Evolutionary conservation across 2,888 invertebrate genomes (phyloP), one percentile per base, ranked within the genome.

Genomic region (Brenthis daphne): DNA sequence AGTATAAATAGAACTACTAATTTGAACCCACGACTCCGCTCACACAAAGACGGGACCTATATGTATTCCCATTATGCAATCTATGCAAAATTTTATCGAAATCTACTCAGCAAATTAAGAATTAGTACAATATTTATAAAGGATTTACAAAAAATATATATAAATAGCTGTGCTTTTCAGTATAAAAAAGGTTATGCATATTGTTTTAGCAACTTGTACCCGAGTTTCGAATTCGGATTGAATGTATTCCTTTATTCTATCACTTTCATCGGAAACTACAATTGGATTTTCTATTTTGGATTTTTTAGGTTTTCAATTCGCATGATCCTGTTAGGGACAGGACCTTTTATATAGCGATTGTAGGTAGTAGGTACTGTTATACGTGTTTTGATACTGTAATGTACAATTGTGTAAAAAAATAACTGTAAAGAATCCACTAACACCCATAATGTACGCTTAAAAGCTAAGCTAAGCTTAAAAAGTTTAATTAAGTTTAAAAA

Each of bases 201-300:
- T 89, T 90, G 88, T 88, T 88, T 87, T 82, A 79, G 79, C 79
- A 85, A 88, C 86, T 86, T 81, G 83, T 79, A 69, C 68, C 76
- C 79, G 80, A 78, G 77, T 77, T 79, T 79, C 65, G 60, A 60
- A 60, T 79, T 75, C 77, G 79, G 85, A 87, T 87, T 87, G 88
- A 87, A 88, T 63, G 63, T 63, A 88, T 86, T 86, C 80, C 80
- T 85, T 88, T 87, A 86, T 88, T 88, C 86, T 87, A 88, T 88
- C 63, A 53, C 20, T 13, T 86, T 84, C 81, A 79, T 81, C 71
- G 73, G 66, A 57, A 64, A 53, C 57, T 43, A 53, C 63, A 68
- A 64, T 68, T 57, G 57, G 57, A 57, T 57, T 68, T 64, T 51
- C 57, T 51, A 64, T 63, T 63, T 64, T 61, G 48, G 55, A 33